Evolutionary conservation across 2,888 invertebrate species (phyloP).

Genomic region (Merodon equestris): DNA sequence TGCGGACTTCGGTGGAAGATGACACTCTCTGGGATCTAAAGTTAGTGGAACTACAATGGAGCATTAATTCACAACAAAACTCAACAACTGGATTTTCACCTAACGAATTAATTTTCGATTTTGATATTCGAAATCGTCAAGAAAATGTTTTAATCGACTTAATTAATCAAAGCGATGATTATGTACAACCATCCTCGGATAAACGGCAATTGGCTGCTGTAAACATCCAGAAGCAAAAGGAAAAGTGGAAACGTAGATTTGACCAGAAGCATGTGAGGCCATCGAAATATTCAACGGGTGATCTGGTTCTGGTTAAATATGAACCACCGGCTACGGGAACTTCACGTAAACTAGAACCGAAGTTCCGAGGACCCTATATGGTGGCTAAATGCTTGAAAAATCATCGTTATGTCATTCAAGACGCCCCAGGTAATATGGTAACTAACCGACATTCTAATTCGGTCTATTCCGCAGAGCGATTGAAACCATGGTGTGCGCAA

Average conservation of each 20-base stretch:
- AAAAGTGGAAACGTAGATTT: conserved; percentile 10
- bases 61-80: conserved; percentile 57
- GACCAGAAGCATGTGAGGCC: conserved; percentile 16
- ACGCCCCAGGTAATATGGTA: conserved; percentile 66
- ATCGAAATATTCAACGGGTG: conserved; percentile 1
- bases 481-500: conserved; percentile 12
- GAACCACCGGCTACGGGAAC: conserved; percentile 12
- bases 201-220: conserved; percentile 2
- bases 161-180: conserved; percentile 1
- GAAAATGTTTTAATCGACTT: conserved; percentile 7
- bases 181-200: neutral
- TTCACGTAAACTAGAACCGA: conserved; percentile 50
- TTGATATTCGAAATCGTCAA: conserved; percentile 19
- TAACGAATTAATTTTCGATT: conserved; percentile 67
- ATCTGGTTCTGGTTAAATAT: conserved; percentile 17
- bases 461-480: conserved; percentile 9
- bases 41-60: conserved; percentile 62
- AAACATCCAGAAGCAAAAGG: neutral
- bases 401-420: conserved; percentile 69
- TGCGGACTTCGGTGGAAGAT: conserved; percentile 57
- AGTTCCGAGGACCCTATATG: conserved; percentile 70
- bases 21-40: conserved; percentile 52
- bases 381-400: conserved; percentile 65
- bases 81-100: conserved; percentile 56
- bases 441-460: conserved; percentile 37